A percentile compares a stretch with the other conserved stretches of the same genome.
These are phyloP conservation scores for Gephyroberyx darwinii DNA, from an alignment of 2,797 vertebrate species.

Conservation along the genomic window DNA sequence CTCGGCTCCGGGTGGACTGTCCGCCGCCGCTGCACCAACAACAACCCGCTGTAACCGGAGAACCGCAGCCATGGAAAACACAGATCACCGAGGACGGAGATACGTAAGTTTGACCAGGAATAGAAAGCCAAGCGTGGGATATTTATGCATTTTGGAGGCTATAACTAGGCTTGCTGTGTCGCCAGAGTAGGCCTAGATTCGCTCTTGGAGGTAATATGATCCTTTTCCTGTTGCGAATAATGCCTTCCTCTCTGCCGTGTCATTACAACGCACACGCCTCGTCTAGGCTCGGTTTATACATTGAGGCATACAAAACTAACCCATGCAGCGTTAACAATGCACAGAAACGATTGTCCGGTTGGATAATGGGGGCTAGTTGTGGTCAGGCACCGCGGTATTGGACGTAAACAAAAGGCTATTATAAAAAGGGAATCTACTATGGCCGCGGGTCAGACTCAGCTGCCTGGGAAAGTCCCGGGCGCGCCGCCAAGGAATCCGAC, in stretches of 20 bases:
- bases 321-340: neutral
- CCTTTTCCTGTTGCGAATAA: conserved; percentile 59
- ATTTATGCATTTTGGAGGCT: conserved; percentile 11
- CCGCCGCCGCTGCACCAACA: conserved; percentile 47
- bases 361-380: conserved; percentile 5
- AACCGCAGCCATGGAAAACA: conserved; percentile 81
- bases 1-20: conserved; percentile 78
- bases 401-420: conserved; percentile 80
- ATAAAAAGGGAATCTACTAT: conserved; percentile 71
- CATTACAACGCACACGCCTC: conserved; percentile 31
- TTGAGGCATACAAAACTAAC: fast-evolving
- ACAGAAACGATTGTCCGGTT: neutral
- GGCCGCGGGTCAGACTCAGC: conserved; percentile 68
- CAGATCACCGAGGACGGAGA: conserved; percentile 93
- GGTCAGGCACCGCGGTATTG: conserved; percentile 35
- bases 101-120: conserved; percentile 85
- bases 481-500: conserved; percentile 84
- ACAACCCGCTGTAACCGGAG: conserved; percentile 31
- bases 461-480: conserved; percentile 91
- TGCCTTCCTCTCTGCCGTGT: conserved; percentile 48
- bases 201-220: conserved; percentile 64
- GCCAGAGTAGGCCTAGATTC: conserved; percentile 45
- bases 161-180: neutral
- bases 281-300: neutral
- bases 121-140: neutral